phyloP scores from a whole-genome alignment of 1,140 invertebrate species.

The Condylostylus longicornis region DNA sequence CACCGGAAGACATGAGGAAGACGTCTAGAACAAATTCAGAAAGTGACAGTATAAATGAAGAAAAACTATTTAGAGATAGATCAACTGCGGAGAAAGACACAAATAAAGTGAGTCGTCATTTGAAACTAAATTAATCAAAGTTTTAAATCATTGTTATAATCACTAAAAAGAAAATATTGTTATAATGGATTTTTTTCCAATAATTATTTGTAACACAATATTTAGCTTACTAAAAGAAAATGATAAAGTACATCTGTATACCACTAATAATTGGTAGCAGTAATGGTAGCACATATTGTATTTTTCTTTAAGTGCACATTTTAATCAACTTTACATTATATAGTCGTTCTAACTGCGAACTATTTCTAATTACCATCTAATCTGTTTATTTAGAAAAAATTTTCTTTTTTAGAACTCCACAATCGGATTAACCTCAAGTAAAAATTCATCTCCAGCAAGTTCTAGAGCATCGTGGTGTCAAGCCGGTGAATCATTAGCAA shows the following conservation, averaged over 20 bases:
- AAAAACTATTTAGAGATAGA: conserved; percentile 28
- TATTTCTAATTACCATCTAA: too few relatives aligned
- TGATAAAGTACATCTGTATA: too few relatives aligned
- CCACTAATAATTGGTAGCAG: too few relatives aligned
- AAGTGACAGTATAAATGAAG: conserved; percentile 26
- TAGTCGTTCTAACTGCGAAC: too few relatives aligned
- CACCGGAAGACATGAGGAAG: too few relatives aligned
- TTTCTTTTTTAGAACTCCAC: background rate
- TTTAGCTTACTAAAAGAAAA: too few relatives aligned
- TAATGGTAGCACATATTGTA: too few relatives aligned
- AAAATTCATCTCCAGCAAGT: conserved; percentile 34
- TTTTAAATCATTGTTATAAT: background rate
- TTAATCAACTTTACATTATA: too few relatives aligned
- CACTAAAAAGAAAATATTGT: background rate
- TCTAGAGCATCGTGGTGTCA: conserved; percentile 39
- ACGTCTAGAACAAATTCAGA: background rate
- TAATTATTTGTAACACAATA: too few relatives aligned
- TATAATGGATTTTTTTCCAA: too few relatives aligned
- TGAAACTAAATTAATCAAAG: conserved; percentile 16
- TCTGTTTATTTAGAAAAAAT: background rate
- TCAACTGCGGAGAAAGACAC: conserved; percentile 27
- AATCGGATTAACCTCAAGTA: conserved; percentile 17
- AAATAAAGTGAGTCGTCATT: too few relatives aligned
- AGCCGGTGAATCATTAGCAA: conserved; percentile 47
- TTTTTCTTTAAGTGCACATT: too few relatives aligned